Conservation (phyloP, 2,113 vertebrate species). For the Chamaetylas fuelleborni region DNA sequence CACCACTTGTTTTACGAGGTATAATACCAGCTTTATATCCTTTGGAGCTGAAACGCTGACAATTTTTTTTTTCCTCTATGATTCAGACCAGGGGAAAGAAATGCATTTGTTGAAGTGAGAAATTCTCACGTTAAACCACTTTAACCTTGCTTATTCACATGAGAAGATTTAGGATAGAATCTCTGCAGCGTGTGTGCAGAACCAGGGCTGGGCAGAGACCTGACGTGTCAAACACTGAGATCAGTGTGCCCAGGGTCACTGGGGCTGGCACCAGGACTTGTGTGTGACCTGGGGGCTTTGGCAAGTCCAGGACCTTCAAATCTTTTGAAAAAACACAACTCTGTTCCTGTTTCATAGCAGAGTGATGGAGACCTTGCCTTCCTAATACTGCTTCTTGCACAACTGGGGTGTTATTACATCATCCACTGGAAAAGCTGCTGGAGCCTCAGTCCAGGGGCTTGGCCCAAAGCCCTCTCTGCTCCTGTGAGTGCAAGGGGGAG, state of each 20-base stretch:
- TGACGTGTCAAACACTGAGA: not conserved
- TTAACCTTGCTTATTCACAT: slow-evolving; percentile 7
- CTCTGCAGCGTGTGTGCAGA: accelerated
- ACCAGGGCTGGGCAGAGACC: not conserved
- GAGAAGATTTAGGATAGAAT: not conserved
- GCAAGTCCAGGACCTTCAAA: not conserved
- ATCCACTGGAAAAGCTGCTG: not conserved
- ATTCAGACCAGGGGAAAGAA: not conserved
- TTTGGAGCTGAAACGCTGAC: not conserved
- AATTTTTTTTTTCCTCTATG: not conserved
- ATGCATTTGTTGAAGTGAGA: not conserved
- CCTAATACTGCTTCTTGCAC: not conserved
- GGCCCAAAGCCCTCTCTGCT: not conserved
- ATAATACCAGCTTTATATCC: not conserved
- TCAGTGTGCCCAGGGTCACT: not conserved
- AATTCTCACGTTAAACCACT: not conserved
- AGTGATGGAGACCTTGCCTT: not conserved
- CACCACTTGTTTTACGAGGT: slow-evolving; percentile 12
- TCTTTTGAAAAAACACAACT: not conserved
- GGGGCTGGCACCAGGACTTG: not conserved
- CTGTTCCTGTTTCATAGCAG: not conserved
- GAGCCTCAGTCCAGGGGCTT: not conserved
- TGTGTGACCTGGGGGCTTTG: not conserved
- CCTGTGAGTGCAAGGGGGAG: accelerated
- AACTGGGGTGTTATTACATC: not conserved